Base-by-base conservation (phyloP, 2,113 vertebrate species). In the Seriola dumerili region DNA sequence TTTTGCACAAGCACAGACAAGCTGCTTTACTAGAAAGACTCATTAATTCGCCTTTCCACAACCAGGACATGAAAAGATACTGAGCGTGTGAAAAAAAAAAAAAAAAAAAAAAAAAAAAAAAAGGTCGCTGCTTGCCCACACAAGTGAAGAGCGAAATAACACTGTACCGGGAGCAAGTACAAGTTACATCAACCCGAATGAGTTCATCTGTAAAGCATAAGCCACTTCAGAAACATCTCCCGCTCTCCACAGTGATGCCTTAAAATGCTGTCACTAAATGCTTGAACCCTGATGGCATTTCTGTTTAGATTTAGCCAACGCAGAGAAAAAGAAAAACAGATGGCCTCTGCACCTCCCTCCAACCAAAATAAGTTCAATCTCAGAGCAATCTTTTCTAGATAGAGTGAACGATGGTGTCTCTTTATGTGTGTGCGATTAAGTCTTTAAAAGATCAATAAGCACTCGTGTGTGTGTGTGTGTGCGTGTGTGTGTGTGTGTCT, bases 1-100 rank as follows among this genome's bases (percentile, higher is more conserved):
- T 81, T 83, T 82, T 74, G 82, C 83, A 61, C 36, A 6, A 62
- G 46, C 83, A 21, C 82, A 74, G 64, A 68, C 83, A 65, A 84
- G 83, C 63, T 38, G 67, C 68, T 86, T 90, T 76, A 61, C 86
- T 76, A 83, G 72, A 91, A 88, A 82, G 79, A 66, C 81, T 84
- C 83, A 80, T 82, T 90, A 84, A 89, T 86, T 78, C 63, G 75
- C 40, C 48, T 77, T 66, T 88, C 46, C 78, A 86, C 72, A 80
- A 76, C 52, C 66, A 68, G 21, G 14, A 82, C 61, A 73, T 87
- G 63, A 84, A 91, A 82, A 80, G 71, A 82, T 78, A 80, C 68
- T 44, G 83, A 83, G 38, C 46, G 8, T 73, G 80, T 67, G 72
- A 85, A 81, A 68, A 66, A 63, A 21, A 10, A 29, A 29, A 29